Base-by-base conservation (phyloP, 2,113 vertebrate species). In the Nycticebus coucang region DNA sequence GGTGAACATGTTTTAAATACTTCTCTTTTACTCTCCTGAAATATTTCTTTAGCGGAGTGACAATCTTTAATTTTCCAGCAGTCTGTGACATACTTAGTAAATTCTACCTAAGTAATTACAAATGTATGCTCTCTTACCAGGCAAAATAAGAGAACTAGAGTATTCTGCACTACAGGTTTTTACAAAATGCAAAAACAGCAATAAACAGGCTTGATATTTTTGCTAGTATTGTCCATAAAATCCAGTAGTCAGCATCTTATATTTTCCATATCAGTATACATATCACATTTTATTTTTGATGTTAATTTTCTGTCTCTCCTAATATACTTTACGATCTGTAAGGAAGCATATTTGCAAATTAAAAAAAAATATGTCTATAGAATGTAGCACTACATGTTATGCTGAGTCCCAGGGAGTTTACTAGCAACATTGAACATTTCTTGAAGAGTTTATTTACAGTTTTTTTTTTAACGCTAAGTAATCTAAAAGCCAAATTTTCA, bases 291-390 rank as follows among this genome's bases (percentile, higher is more conserved):
- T 35, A 53, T 93, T 71, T 94, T 75, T 41, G 41, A 53, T 88
- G 64, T 45, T 59, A 57, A 83, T 72, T 89, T 85, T 89, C 18
- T 82, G 1, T 87, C 14, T 77, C 2, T 66, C 21, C 35, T 80
- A 62, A 53, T 83, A 86, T 83, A 72, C 53, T 6, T 82, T 81
- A 74, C 79, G n/a, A 24, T 35, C 35, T 96, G 2, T 62, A 9
- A 92, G 15, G 11, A 86, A 93, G 72, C 22, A 59, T 53, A 93
- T 79, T 86, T 88, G 15, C 2, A 69, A 66, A 33, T 69, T 94
- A 35, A 35, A 26, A 3, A 41, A 24, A 24, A 5, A 3, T 7
- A 45, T 8, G 8, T 15, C 1, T 15, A 15, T 13, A 13, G 12
- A 91, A 75, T 80, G 94, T 13, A 80, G 14, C 24, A 35, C 90